A percentile compares a stretch with the other conserved stretches of the same genome.
Evolutionary conservation across 2,888 invertebrate genomes (phyloP).

Genomic region (Dasysyrphus tricinctus): DNA sequence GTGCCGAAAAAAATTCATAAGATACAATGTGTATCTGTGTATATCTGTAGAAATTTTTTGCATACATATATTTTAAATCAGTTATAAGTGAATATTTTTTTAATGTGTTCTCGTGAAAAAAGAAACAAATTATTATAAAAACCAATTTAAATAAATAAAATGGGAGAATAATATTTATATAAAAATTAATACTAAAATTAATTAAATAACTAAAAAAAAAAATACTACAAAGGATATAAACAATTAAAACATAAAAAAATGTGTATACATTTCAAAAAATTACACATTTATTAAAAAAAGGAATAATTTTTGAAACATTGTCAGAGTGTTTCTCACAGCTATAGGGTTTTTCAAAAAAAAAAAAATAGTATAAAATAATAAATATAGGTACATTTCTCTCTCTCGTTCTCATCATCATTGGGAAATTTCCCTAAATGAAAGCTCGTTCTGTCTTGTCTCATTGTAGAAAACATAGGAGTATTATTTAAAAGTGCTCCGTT

Average conservation of each 20-base stretch:
- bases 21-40: constrained; percentile 45
- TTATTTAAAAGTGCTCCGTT: constrained; percentile 8
- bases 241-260: background rate
- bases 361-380: too few relatives aligned
- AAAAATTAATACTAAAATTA: background rate
- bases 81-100: constrained; percentile 29
- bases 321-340: constrained; percentile 7
- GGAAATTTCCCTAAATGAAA: constrained; percentile 34
- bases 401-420: constrained; percentile 6
- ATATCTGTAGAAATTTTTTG: constrained; percentile 42
- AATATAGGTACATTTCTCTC: background rate
- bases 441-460: background rate
- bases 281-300: background rate
- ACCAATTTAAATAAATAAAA: background rate
- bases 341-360: background rate
- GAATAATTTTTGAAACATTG: constrained; percentile 24
- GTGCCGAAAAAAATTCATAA: constrained; percentile 43
- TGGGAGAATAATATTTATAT: background rate
- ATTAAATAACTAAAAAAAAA: background rate
- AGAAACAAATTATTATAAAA: background rate
- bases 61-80: constrained; percentile 41
- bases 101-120: constrained; percentile 19
- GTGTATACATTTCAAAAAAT: background rate
- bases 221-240: constrained; percentile 21
- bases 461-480: background rate